These are phyloP conservation scores for Gadus chalcogrammus DNA, from an alignment of 2,113 vertebrate species.

Conservation along the genomic window DNA sequence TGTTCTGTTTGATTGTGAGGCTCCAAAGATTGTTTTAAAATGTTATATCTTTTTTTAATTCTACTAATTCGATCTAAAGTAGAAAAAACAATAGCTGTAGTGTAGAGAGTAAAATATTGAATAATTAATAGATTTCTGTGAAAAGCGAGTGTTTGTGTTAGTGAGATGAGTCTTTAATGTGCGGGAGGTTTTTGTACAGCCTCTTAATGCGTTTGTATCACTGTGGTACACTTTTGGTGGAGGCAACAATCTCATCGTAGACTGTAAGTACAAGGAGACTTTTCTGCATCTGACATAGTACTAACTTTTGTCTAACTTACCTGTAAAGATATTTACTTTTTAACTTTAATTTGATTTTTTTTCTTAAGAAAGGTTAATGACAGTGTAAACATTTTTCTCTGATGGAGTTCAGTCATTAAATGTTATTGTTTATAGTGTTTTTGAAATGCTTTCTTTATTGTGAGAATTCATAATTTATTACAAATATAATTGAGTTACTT, in stretches of 20 bases:
- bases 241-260: constrained; percentile 1
- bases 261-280: constrained; percentile 11
- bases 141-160: not conserved
- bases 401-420: not conserved
- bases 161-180: not conserved
- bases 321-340: not conserved
- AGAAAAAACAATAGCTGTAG: not conserved
- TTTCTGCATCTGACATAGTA: not conserved
- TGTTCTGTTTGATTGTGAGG: not conserved
- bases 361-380: not conserved
- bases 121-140: not conserved
- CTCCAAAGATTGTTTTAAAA: not conserved
- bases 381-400: not conserved
- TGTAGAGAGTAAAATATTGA: not conserved
- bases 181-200: constrained; percentile 21
- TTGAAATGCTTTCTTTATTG: not conserved
- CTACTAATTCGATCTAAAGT: no score
- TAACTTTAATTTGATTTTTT: not conserved
- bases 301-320: not conserved
- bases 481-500: no score
- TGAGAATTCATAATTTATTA: no score
- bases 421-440: not conserved
- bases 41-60: no score
- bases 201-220: constrained; percentile 4
- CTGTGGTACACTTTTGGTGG: constrained; percentile 19